Conservation (phyloP, 2,113 vertebrate species). For the Crotalus tigris region DNA sequence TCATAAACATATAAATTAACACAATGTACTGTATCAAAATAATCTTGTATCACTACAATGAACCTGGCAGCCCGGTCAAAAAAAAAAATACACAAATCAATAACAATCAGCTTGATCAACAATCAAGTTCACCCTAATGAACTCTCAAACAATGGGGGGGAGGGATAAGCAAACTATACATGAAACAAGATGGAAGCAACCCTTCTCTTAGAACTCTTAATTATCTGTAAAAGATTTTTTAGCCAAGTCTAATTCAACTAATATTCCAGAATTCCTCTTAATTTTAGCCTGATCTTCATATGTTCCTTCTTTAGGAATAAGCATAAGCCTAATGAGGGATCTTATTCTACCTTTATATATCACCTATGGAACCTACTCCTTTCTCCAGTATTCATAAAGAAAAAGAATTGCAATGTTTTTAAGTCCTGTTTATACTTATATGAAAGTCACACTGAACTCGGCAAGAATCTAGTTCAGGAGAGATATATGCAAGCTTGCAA, state of each 20-base stretch:
- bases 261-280: background rate
- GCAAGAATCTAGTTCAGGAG: background rate
- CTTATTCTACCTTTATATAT: background rate
- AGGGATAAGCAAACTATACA: background rate
- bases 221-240: background rate
- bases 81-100: background rate
- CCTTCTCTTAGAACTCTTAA: background rate
- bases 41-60: background rate
- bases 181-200: background rate
- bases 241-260: background rate
- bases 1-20: background rate
- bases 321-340: background rate
- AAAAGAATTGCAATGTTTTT: background rate
- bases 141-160: too few relatives aligned
- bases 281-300: background rate
- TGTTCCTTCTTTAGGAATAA: background rate
- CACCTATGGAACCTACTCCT: background rate
- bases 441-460: background rate
- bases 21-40: background rate
- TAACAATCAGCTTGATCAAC: background rate
- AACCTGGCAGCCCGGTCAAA: background rate
- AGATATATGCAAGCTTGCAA: background rate
- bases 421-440: background rate
- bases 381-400: background rate
- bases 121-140: too few relatives aligned